These are phyloP conservation scores for Coryphaenoides rupestris DNA, from an alignment of 2,113 vertebrate species.

Conservation along the genomic window DNA sequence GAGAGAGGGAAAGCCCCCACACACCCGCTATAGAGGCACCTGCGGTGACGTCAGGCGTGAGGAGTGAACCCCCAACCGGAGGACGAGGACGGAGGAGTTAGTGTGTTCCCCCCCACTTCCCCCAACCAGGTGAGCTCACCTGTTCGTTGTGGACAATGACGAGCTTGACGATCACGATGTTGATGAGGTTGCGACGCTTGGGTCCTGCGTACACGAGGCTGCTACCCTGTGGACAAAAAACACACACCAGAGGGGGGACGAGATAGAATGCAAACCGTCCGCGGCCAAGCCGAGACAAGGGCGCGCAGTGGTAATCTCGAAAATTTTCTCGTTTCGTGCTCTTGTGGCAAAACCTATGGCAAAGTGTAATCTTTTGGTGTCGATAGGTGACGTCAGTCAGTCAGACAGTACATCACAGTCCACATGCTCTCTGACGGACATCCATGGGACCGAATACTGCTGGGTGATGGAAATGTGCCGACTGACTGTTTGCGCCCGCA, in stretches of 20 bases:
- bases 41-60: slow-evolving; percentile 41
- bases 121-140: slow-evolving; percentile 77
- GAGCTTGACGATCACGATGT: slow-evolving; percentile 92
- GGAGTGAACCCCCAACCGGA: slow-evolving; percentile 4
- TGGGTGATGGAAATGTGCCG: too few relatives aligned
- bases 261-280: slow-evolving; percentile 62
- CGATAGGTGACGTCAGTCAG: too few relatives aligned
- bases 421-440: too few relatives aligned
- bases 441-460: too few relatives aligned
- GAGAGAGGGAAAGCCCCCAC: slow-evolving; percentile 12
- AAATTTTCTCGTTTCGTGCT: too few relatives aligned
- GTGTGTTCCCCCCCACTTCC: too few relatives aligned
- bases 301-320: too few relatives aligned
- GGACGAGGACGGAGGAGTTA: too few relatives aligned
- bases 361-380: too few relatives aligned
- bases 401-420: too few relatives aligned
- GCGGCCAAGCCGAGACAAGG: slow-evolving; percentile 27
- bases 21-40: slow-evolving; percentile 43
- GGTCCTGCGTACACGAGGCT: slow-evolving; percentile 91
- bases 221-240: slow-evolving; percentile 84
- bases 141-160: slow-evolving; percentile 90
- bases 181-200: slow-evolving; percentile 96
- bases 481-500: too few relatives aligned
- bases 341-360: too few relatives aligned
- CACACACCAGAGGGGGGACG: slow-evolving; percentile 54